phyloP scores from a whole-genome alignment of 2,113 vertebrate species.

The Pseudopipra pipra region DNA sequence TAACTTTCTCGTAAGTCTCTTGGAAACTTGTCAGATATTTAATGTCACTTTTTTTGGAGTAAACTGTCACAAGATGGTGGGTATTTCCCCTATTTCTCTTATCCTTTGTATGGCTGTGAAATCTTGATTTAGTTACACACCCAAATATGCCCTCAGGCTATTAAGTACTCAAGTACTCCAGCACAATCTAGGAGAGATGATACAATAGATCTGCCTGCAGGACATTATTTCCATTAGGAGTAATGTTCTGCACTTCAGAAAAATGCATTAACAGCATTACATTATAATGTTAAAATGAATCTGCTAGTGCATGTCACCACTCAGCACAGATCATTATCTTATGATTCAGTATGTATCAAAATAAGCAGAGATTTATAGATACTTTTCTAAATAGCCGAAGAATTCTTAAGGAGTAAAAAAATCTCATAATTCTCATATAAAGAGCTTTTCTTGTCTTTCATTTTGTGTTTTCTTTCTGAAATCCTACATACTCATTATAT shows the following conservation, averaged over 20 bases:
- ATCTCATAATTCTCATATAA: not conserved
- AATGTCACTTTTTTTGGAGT: conserved; percentile 55
- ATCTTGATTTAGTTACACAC: conserved; percentile 50
- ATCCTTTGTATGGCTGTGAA: conserved; percentile 56
- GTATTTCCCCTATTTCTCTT: conserved; percentile 26
- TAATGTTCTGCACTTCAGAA: conserved; percentile 40
- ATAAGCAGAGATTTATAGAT: not conserved
- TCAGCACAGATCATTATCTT: conserved; percentile 16
- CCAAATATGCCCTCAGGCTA: conserved; percentile 24
- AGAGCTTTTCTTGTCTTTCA: not conserved
- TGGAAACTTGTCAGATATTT: conserved; percentile 53
- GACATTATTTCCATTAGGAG: conserved; percentile 19
- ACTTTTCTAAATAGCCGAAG: not conserved
- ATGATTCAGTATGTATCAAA: conserved; percentile 20
- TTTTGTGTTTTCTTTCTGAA: conserved; percentile 24
- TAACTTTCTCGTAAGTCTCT: conserved; percentile 36
- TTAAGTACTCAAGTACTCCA: conserved; percentile 13
- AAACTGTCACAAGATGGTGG: conserved; percentile 54
- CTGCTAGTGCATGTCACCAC: conserved; percentile 5
- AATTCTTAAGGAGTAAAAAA: not conserved
- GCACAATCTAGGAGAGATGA: conserved; percentile 31
- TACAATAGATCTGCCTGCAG: conserved; percentile 31
- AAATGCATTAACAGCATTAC: conserved; percentile 35
- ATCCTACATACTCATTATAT: not conserved
- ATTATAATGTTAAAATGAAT: conserved; percentile 43